Evolutionary conservation across 2,888 invertebrate genomes (phyloP).

Genomic region (Pammene aurita): DNA sequence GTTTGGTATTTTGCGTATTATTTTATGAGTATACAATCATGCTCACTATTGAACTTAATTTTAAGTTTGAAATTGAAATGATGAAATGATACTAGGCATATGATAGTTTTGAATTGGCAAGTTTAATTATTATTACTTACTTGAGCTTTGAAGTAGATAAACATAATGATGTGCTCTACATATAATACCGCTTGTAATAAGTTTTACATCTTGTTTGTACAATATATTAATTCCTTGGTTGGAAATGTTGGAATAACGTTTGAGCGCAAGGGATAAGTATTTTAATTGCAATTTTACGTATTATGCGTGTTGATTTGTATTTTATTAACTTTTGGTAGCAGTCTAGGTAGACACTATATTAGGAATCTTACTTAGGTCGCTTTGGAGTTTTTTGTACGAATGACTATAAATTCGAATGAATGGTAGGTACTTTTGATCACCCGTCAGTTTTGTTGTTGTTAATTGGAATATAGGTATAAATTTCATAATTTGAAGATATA

Average conservation of each 20-base stretch:
- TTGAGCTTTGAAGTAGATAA: neutral
- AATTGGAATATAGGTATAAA: neutral
- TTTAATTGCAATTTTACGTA: slow-evolving; percentile 18
- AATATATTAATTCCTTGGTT: slow-evolving; percentile 14
- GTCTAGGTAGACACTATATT: slow-evolving; percentile 2
- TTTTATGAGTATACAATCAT: neutral
- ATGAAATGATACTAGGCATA: neutral
- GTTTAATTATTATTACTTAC: neutral
- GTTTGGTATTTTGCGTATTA: slow-evolving; percentile 20
- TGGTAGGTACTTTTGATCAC: neutral
- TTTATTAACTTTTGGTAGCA: slow-evolving; percentile 25
- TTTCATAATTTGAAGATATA: slow-evolving; percentile 15
- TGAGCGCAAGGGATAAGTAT: slow-evolving; percentile 18
- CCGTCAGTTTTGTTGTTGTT: neutral
- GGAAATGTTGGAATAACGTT: slow-evolving; percentile 13
- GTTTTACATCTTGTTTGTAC: slow-evolving; percentile 7
- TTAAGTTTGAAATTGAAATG: neutral
- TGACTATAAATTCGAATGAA: slow-evolving; percentile 9
- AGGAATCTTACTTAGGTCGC: slow-evolving; percentile 9
- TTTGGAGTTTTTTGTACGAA: slow-evolving; percentile 5
- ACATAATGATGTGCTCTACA: no score
- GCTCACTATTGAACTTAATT: neutral
- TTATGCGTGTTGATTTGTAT: slow-evolving; percentile 21
- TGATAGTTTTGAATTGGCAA: neutral
- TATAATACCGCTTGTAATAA: neutral